Percentiles rank a stretch among this genome's conserved stretches.
phyloP scores from a whole-genome alignment of 2,888 invertebrate species.

The Mesorhabditis belari region DNA sequence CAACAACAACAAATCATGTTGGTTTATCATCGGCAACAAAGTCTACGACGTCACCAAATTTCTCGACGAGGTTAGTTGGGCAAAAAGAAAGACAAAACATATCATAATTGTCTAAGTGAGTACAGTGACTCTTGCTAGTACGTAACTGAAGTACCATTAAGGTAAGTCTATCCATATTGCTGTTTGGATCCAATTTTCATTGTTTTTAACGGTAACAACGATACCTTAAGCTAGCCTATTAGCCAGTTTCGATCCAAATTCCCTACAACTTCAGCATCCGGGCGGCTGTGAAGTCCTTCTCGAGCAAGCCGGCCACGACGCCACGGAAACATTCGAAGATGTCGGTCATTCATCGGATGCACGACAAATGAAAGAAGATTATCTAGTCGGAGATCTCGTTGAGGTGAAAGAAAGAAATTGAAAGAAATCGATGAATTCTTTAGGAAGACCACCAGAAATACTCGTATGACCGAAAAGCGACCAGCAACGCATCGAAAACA shows the following conservation, averaged over 20 bases:
- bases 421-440: constrained; percentile 3
- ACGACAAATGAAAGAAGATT: constrained; percentile 48
- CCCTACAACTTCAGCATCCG: constrained; percentile 43
- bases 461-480: constrained; percentile 46
- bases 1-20: constrained; percentile 41
- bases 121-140: background rate
- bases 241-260: too few species aligned
- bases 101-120: background rate
- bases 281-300: constrained; percentile 52
- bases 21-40: constrained; percentile 51
- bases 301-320: constrained; percentile 51
- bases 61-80: constrained; percentile 40
- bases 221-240: too few species aligned
- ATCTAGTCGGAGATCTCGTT: constrained; percentile 42
- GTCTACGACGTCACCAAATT: constrained; percentile 52
- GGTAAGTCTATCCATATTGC: background rate
- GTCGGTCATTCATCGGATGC: constrained; percentile 53
- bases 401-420: constrained; percentile 12
- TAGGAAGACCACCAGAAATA: constrained; percentile 42
- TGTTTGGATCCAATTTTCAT: too few species aligned
- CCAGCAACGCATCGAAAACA: constrained; percentile 10
- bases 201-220: too few species aligned
- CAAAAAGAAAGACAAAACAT: background rate
- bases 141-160: background rate
- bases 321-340: constrained; percentile 52